Evolutionary conservation across 2,113 vertebrate genomes (phyloP), one percentile per base, ranked within the genome.

Genomic region (Atlantisia rogersi): DNA sequence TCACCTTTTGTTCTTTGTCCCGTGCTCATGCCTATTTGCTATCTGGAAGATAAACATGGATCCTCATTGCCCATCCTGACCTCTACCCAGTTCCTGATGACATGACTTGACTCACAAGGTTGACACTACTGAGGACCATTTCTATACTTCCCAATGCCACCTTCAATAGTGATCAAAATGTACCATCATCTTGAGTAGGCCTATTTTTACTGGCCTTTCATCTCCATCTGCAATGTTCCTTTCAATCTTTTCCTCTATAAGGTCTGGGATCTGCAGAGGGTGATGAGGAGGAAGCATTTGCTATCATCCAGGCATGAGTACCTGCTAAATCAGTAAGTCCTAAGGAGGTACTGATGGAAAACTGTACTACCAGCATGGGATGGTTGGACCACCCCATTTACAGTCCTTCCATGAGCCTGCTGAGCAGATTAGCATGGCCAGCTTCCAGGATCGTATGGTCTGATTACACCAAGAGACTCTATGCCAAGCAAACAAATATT

Each of bases 401-500:
- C 35, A 88, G 60, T 55, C 67, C 31, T 76, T 65, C 46, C 65
- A 5, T 32, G 59, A 74, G 24, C 55, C 55, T 92, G 42, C 80
- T 75, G 88, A 88, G 50, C 70, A 74, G 67, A 81, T 94, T 81
- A 90, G 31, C 32, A 6, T 84, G 56, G 70, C 55, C 1, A 0
- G 31, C 67, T 80, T 94, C 91, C 82, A 96, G 88, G 58, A 80
- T 63, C 10, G 1, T 74, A 29, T 79, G 87, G 65, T 78, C 69
- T 74, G 64, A 82, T 71, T 91, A 67, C 53, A 88, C 28, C 65
- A 70, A 74, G 60, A 74, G 44, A 35, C 28, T 87, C 35, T 42
- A 48, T 87, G 78, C 94, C 82, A 90, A 65, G 64, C 18, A 94
- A 75, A 71, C 56, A 84, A 90, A 86, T 68, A 81, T 22, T 90